phyloP scores from a whole-genome alignment of 2,888 invertebrate genomes.

The Pardosa pseudoannulata region DNA sequence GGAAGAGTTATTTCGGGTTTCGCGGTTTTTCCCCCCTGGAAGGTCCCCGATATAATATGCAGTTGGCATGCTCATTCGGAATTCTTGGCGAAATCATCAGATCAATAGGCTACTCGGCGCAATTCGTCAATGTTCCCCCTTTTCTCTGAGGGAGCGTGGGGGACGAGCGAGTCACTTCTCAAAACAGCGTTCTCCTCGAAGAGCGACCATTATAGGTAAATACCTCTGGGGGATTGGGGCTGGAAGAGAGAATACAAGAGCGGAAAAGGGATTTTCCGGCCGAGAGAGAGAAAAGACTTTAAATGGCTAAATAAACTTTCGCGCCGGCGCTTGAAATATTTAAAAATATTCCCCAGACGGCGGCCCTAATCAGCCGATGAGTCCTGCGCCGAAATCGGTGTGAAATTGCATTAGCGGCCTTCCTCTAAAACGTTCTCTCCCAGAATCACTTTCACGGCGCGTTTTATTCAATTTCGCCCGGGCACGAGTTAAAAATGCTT shows the following conservation, averaged over 20 bases:
- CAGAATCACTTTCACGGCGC: slow-evolving; percentile 42
- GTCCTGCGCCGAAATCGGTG: slow-evolving; percentile 40
- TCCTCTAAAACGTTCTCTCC: slow-evolving; percentile 1
- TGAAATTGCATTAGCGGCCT: slow-evolving; percentile 62
- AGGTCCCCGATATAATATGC: too few species aligned
- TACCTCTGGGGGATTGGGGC: slow-evolving; percentile 50
- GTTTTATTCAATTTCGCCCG: slow-evolving; percentile 9
- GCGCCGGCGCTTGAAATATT: slow-evolving; percentile 50
- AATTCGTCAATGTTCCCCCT: too few species aligned
- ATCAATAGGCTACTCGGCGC: too few species aligned
- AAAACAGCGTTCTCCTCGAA: not conserved
- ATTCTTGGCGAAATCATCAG: too few species aligned
- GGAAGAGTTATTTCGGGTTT: too few species aligned
- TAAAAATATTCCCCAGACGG: slow-evolving; percentile 56
- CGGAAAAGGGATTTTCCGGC: slow-evolving; percentile 37
- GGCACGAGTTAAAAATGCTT: slow-evolving; percentile 6
- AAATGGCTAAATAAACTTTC: slow-evolving; percentile 66
- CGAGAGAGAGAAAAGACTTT: slow-evolving; percentile 43
- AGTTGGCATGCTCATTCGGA: too few species aligned
- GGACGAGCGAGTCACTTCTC: too few species aligned
- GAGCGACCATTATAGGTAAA: slow-evolving; percentile 59
- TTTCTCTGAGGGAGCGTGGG: too few species aligned
- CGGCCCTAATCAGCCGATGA: slow-evolving; percentile 60
- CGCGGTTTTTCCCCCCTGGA: too few species aligned
- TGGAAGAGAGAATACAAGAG: not conserved